A percentile compares a stretch with the other conserved stretches of the same genome.
phyloP scores from a whole-genome alignment of 2,888 invertebrate species.

The Cyrtodaria siliqua region DNA sequence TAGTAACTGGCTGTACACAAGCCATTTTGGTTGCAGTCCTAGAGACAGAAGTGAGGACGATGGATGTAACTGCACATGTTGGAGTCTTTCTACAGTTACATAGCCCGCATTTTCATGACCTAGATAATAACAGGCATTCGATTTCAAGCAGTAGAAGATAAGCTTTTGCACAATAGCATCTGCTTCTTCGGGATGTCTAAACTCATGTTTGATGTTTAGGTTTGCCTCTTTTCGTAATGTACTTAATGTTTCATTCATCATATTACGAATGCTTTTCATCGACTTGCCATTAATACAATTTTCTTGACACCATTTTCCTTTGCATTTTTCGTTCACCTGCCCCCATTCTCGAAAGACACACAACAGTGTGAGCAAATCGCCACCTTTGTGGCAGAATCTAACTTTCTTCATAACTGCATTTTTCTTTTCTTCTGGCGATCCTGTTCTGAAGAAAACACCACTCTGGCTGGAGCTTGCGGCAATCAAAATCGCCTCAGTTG shows the following conservation, averaged over 20 bases:
- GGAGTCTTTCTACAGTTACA: conserved; percentile 54
- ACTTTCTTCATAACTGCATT: conserved; percentile 76
- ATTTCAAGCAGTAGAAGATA: conserved; percentile 69
- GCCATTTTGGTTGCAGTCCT: conserved; percentile 73
- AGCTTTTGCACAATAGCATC: conserved; percentile 62
- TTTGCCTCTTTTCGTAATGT: conserved; percentile 69
- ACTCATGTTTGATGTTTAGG: conserved; percentile 38
- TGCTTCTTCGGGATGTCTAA: conserved; percentile 20
- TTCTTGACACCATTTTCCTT: conserved; percentile 80
- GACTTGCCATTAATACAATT: conserved; percentile 84
- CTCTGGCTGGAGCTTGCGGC: conserved; percentile 78
- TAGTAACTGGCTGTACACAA: conserved; percentile 74
- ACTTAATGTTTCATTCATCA: no score
- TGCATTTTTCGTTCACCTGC: conserved; percentile 67
- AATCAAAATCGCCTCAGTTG: conserved; percentile 78
- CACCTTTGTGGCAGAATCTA: conserved; percentile 76
- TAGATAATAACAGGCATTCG: conserved; percentile 72
- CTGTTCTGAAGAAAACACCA: conserved; percentile 81
- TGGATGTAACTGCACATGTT: conserved; percentile 76
- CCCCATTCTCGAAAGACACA: conserved; percentile 79
- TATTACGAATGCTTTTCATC: conserved; percentile 74
- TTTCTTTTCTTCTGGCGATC: conserved; percentile 73
- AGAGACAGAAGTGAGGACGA: conserved; percentile 73
- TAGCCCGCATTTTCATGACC: conserved; percentile 79
- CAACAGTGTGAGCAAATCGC: conserved; percentile 79